A percentile compares a stretch with the other conserved stretches of the same genome.
phyloP scores from a whole-genome alignment of 2,113 vertebrate genomes.

The Triplophysa dalaica region DNA sequence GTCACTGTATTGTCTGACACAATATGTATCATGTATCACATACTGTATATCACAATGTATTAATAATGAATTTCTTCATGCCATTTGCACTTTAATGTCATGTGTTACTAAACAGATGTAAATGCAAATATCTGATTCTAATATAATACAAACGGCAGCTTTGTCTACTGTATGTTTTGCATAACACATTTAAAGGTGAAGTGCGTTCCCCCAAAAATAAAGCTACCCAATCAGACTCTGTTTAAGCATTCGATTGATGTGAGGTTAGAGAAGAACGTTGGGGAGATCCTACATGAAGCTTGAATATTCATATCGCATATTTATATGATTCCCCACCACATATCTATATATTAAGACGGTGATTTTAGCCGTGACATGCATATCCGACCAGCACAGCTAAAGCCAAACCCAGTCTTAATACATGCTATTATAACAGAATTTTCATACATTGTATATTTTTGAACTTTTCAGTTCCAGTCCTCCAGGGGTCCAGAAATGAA shows the following conservation, averaged over 20 bases:
- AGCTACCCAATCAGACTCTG: too few species aligned
- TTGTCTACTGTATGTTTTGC: too few species aligned
- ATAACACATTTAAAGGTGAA: too few species aligned
- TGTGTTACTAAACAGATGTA: too few species aligned
- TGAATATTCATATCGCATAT: not conserved
- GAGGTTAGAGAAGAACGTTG: too few species aligned
- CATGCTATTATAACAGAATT: conserved; percentile 24
- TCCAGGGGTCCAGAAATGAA: conserved; percentile 12
- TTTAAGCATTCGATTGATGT: too few species aligned
- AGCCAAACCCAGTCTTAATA: conserved; percentile 2
- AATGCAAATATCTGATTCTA: too few species aligned
- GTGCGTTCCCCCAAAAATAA: too few species aligned
- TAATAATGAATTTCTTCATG: too few species aligned
- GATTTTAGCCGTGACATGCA: not conserved
- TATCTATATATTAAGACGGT: not conserved
- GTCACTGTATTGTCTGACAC: not conserved
- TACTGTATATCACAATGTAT: not conserved
- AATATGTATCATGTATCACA: not conserved
- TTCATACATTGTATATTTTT: conserved; percentile 2
- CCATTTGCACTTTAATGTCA: too few species aligned
- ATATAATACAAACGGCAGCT: too few species aligned
- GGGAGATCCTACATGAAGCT: not conserved
- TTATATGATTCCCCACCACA: not conserved
- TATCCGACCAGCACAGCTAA: conserved; percentile 17
- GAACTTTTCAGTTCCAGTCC: conserved; percentile 8